Percentiles rank a stretch among this genome's conserved stretches.
Evolutionary conservation across 2,888 invertebrate species (phyloP).

Genomic region (Cheilosia scutellata): DNA sequence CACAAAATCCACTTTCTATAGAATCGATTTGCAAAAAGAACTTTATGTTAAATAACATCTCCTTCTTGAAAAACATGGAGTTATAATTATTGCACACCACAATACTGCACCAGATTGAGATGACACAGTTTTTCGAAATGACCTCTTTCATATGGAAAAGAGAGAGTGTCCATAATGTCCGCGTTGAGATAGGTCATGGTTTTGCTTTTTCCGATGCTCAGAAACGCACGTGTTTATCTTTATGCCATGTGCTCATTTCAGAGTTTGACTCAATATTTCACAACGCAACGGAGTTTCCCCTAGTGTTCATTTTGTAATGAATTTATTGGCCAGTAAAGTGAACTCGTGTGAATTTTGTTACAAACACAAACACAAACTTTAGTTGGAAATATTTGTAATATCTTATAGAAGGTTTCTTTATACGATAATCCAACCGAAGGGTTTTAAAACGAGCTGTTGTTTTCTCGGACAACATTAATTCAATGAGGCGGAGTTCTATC

Average conservation of each 20-base stretch:
- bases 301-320: slow-evolving; percentile 13
- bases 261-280: slow-evolving; percentile 37
- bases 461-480: too few relatives aligned
- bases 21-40: background rate
- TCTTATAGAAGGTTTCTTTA: too few relatives aligned
- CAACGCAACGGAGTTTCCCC: slow-evolving; percentile 10
- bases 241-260: slow-evolving; percentile 57
- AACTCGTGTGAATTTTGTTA: background rate
- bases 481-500: too few relatives aligned
- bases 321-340: background rate
- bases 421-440: too few relatives aligned
- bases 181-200: slow-evolving; percentile 66
- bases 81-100: background rate
- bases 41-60: slow-evolving; percentile 1
- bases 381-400: too few relatives aligned
- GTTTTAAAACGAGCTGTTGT: too few relatives aligned
- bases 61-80: background rate
- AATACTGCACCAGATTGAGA: slow-evolving; percentile 19
- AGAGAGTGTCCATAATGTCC: slow-evolving; percentile 1
- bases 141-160: slow-evolving; percentile 38
- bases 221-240: slow-evolving; percentile 64
- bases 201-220: slow-evolving; percentile 32
- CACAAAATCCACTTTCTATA: background rate
- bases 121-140: slow-evolving; percentile 43
- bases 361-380: background rate